These are phyloP conservation scores for Hypomecis atomaria DNA, from an alignment of 2,888 invertebrate genomes.

Conservation along the genomic window DNA sequence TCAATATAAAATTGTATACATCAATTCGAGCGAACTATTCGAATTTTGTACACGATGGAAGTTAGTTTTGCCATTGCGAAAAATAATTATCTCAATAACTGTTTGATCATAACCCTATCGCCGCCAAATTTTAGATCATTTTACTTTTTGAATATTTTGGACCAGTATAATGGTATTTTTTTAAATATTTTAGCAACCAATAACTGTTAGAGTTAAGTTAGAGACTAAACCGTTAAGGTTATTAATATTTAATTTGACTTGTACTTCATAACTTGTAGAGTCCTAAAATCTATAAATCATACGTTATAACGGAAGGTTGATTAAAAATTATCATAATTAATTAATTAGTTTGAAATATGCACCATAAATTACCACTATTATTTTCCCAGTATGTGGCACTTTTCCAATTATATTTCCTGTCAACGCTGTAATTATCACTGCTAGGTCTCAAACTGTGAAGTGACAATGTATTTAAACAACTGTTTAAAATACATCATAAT, in stretches of 20 bases:
- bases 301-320: slow-evolving; percentile 6
- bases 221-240: neutral
- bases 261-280: neutral
- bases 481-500: neutral
- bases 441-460: slow-evolving; percentile 18
- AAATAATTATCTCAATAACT: neutral
- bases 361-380: slow-evolving; percentile 14
- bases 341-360: slow-evolving; percentile 19
- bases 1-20: too few species aligned
- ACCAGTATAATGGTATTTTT: too few species aligned
- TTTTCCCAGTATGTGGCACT: slow-evolving; percentile 19
- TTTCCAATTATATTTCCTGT: slow-evolving; percentile 20
- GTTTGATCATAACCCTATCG: too few species aligned
- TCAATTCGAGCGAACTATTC: too few species aligned
- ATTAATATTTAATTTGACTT: neutral
- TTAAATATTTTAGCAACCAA: too few species aligned
- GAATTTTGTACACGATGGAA: too few species aligned
- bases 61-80: too few species aligned
- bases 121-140: too few species aligned
- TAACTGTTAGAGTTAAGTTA: neutral
- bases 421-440: slow-evolving; percentile 15
- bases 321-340: slow-evolving; percentile 22
- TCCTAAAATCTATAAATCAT: slow-evolving; percentile 12
- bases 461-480: slow-evolving; percentile 4
- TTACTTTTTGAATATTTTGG: too few species aligned